Evolutionary conservation across 1,140 invertebrate species (phyloP), one percentile per base, ranked within the genome.

Genomic region (Saccostrea echinata): DNA sequence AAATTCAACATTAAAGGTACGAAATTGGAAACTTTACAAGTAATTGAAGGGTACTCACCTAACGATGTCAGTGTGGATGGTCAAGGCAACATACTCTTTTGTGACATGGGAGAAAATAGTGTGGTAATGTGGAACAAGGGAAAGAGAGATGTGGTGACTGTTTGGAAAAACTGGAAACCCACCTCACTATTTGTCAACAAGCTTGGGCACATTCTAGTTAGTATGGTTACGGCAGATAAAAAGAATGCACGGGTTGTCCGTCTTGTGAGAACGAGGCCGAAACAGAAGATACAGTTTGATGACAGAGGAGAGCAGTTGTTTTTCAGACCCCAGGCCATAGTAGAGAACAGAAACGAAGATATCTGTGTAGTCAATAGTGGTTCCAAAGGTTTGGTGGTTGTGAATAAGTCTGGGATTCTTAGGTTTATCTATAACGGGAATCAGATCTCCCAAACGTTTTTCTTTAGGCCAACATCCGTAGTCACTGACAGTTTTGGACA

Each of bases 151-250:
- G 30, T 33, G 11, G 13, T 76, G 9, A 16, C 24, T 12, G 27
- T 27, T 27, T 76, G 68, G 68, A 76, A 76, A 76, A 76, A 76
- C 27, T 76, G 68, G 68, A 76, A 76, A 76, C 68, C 68, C 24
- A 76, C 68, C 2, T 24, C 68, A 18, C 27, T 76, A 12, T 76
- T 27, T 33, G 24, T 76, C 27, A 76, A 76, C 68, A 76, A 30
- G 30, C 68, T 76, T 16, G 68, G 68, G 2, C 68, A 76, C 30
- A 76, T 76, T 16, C 11, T 76, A 27, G 68, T 76, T 11, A 30
- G 27, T 12, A 30, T 76, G 68, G 16, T 76, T 16, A 30, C 68
- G 33, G 9, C 24, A 33, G 68, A 76, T 27, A 76, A 76, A 16
- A 11, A 16, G 13, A 30, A 76, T 18, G 68, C 68, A 16, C 24